Conservation (phyloP, 2,888 invertebrate species). For the Brenthis daphne region DNA sequence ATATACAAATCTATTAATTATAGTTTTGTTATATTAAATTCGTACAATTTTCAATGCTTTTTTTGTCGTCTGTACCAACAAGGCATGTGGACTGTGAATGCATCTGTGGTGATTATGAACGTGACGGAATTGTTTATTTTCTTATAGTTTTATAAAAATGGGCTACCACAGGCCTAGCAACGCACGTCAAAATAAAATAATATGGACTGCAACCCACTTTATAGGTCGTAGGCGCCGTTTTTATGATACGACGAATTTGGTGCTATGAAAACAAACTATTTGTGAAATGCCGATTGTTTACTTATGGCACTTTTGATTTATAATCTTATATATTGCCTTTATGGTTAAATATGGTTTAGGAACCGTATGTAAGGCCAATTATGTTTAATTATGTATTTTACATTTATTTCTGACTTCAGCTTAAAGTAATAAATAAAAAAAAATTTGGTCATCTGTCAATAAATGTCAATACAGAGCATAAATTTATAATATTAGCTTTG, state of each 20-base stretch:
- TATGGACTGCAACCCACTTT: slow-evolving; percentile 40
- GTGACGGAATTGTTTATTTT: slow-evolving; percentile 56
- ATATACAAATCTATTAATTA: no score
- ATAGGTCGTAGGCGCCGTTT: slow-evolving; percentile 43
- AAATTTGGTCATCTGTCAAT: no score
- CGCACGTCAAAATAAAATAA: slow-evolving; percentile 43
- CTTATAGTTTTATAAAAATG: slow-evolving; percentile 45
- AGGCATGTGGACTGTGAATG: slow-evolving; percentile 45
- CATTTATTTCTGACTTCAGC: no score
- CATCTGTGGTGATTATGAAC: slow-evolving; percentile 54
- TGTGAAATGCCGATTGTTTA: slow-evolving; percentile 18
- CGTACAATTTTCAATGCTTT: slow-evolving; percentile 15
- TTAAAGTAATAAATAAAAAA: no score
- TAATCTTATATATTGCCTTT: not conserved
- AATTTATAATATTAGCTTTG: no score
- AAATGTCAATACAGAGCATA: no score
- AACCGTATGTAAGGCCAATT: not conserved
- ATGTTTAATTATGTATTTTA: not conserved
- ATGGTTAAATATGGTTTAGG: not conserved
- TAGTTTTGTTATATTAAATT: no score
- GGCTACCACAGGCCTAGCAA: slow-evolving; percentile 41
- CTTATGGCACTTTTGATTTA: slow-evolving; percentile 10
- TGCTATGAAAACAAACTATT: slow-evolving; percentile 29
- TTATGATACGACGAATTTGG: slow-evolving; percentile 28
- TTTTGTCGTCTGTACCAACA: slow-evolving; percentile 37